Evolutionary conservation across 2,797 vertebrate genomes (phyloP), one percentile per base, ranked within the genome.

Genomic region (Eulemur rubriventer): DNA sequence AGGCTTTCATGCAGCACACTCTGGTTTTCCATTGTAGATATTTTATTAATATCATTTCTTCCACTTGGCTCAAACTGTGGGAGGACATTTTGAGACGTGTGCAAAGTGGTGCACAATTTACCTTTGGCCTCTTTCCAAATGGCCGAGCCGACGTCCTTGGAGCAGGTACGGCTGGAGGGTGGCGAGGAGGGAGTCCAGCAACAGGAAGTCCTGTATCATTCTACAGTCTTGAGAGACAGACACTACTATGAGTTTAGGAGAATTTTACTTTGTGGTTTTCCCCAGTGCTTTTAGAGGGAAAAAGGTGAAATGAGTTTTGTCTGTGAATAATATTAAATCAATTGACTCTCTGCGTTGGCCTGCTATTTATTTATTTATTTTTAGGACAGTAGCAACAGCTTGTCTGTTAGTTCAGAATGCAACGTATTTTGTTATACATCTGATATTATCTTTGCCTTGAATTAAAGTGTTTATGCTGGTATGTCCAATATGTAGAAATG

Each of bases 111-210:
- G 1, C 6, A 12, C 2, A 17, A 18, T 30, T 57, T 38, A 24
- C 38, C 26, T 28, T n/a, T 67, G 4, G 1, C 16, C 24, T 72
- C n/a, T 35, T 55, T 33, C 13, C 10, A n/a, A 43, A 52, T 26
- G 28, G 24, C 3, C 38, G 14, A 33, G 38, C 16, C 9, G 30
- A 0, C 0, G 2, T 48, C 28, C 0, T 35, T 0, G 8, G 33
- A 5, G 1, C 7, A 12, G 4, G 0, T 10, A 14, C 0, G 4
- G n/a, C n/a, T 0, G 2, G 30, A 76, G 30, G 41, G 0, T 0
- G 1, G 0, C 2, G 2, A 33, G 82, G 24, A 90, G 8, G 22
- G 75, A 65, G n/a, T 11, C 6, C 7, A 20, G 26, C 6, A 8
- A 17, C 8, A 16, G 22, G 3, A 28, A 33, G 9, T 33, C 30